Base-by-base conservation (phyloP, 2,797 vertebrate genomes). In the Onychomys leucogaster region DNA sequence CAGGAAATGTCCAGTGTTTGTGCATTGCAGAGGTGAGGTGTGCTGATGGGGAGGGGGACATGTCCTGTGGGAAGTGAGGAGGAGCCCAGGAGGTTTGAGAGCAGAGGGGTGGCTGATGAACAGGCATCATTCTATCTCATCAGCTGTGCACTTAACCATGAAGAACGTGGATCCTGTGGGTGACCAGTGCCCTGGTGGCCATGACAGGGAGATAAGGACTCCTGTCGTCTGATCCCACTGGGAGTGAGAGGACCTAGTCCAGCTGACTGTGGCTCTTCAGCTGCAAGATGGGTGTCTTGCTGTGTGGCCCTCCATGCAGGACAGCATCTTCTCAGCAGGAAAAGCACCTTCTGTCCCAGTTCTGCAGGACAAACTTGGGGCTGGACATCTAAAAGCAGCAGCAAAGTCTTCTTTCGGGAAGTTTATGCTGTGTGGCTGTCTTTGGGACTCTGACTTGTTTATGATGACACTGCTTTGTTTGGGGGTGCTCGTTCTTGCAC, bases 61-160 rank as follows among this genome's bases (percentile, higher is more conserved):
- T 0, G 21, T n/a, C 69, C 49, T 1, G 0, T 25, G 73, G 32
- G 34, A 57, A n/a, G 85, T 5, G 46, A 52, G n/a, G 46, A 52
- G n/a, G 69, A 41, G 27, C 17, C 8, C 27, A 25, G 37, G 55
- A 46, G 57, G 37, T 29, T 55, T 88, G 9, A 55, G 59, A 86
- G 67, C 46, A 43, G 61, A 75, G 77, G 41, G 27, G 0, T 14
- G 52, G 46, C 84, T 61, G 49, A 67, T 61, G 49, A 57, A 3
- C 1, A 7, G 34, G 27, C 21, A 0, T 76, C 16, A 0, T 1
- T 21, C 0, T 6, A 3, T 41, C 9, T 90, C 19, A 46, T 34
- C 75, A 41, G 71, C 29, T 34, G 32, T 11, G 27, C 43, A 10
- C 19, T n/a, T 63, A 65, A 61, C 57, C 1, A 2, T 5, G 49